Conservation (phyloP, 2,113 vertebrate genomes). For the Clinocottus analis region DNA sequence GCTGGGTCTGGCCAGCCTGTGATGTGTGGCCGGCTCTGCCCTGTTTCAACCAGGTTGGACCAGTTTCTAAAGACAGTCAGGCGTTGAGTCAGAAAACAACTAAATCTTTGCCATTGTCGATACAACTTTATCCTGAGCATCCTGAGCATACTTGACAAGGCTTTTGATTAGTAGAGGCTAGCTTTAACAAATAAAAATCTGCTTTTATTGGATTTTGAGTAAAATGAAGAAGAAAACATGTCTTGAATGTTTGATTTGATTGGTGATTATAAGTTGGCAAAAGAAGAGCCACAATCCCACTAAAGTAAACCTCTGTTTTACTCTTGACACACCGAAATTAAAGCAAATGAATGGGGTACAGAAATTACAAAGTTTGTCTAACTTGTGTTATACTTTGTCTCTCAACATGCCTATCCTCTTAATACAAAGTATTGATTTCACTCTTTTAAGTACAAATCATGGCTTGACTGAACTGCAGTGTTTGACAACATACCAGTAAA, state of each 20-base stretch:
- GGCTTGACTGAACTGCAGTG: background rate
- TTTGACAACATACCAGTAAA: constrained; percentile 33
- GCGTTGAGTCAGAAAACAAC: constrained; percentile 20
- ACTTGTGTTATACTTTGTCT: background rate
- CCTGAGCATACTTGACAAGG: background rate
- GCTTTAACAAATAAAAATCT: background rate
- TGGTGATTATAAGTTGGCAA: background rate
- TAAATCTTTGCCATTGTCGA: background rate
- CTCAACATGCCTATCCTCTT: background rate
- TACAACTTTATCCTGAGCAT: background rate
- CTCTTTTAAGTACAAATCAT: background rate
- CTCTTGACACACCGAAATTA: background rate
- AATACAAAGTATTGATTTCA: background rate
- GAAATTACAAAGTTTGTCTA: constrained; percentile 2
- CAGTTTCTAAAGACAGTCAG: constrained; percentile 21
- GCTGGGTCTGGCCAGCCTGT: background rate
- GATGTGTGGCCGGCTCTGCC: constrained; percentile 17
- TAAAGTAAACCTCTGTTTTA: background rate
- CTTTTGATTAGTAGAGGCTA: background rate
- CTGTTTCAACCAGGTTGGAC: constrained; percentile 22
- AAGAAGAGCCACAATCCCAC: background rate
- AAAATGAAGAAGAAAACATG: too few relatives aligned
- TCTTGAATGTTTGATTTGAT: too few relatives aligned
- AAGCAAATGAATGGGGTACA: background rate
- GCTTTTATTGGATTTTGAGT: background rate